Evolutionary conservation across 1,140 invertebrate species (phyloP).

Genomic region (Zaprionus kolodkinae): DNA sequence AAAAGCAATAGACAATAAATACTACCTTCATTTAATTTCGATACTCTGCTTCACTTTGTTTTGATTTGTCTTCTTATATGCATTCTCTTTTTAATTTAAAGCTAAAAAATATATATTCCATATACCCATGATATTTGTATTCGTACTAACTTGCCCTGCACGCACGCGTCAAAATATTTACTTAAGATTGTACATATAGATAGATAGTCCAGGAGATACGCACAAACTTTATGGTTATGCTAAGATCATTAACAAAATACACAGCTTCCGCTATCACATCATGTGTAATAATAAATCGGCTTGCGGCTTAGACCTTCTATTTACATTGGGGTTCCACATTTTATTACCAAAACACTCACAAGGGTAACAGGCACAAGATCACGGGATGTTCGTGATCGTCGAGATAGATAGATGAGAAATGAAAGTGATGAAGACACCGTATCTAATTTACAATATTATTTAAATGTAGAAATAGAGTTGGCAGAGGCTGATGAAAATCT

Average conservation of each 20-base stretch:
- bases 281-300: background rate
- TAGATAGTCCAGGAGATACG: background rate
- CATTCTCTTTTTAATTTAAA: too few species aligned
- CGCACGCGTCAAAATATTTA: conserved; percentile 34
- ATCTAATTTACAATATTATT: conserved; percentile 14
- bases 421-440: conserved; percentile 1
- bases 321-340: conserved; percentile 17
- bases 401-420: background rate
- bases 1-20: too few species aligned
- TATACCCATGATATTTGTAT: background rate
- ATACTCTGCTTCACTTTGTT: too few species aligned
- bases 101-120: too few species aligned
- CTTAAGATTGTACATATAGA: background rate
- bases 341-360: conserved; percentile 18
- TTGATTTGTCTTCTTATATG: too few species aligned
- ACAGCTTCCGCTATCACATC: conserved; percentile 11
- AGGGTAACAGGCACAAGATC: conserved; percentile 9
- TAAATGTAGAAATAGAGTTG: conserved; percentile 54
- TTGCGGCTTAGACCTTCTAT: conserved; percentile 5
- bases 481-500: conserved; percentile 25
- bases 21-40: too few species aligned
- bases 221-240: background rate
- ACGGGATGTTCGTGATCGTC: conserved; percentile 24
- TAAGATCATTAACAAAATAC: conserved; percentile 17
- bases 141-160: background rate